Conservation (phyloP, 2,113 vertebrate species). For the Carettochelys insculpta region DNA sequence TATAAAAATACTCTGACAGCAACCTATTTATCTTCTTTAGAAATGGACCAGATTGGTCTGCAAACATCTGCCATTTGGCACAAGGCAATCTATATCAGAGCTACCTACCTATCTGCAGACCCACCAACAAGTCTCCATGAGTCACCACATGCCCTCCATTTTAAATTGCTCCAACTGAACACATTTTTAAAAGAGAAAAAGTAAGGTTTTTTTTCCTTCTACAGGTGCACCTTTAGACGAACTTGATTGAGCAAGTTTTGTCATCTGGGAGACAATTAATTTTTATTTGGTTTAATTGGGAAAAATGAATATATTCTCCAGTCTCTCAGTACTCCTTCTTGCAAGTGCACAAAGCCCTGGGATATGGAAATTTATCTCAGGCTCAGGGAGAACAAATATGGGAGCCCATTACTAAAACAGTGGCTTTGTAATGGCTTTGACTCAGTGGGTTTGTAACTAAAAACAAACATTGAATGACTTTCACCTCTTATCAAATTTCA, state of each 20-base stretch:
- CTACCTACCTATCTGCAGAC: neutral
- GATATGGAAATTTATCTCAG: neutral
- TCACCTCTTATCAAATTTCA: neutral
- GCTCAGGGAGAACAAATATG: neutral
- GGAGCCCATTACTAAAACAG: neutral
- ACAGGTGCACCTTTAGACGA: neutral
- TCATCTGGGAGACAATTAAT: neutral
- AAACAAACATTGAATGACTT: neutral
- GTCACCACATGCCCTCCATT: neutral
- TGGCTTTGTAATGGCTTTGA: accelerated
- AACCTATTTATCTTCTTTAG: neutral
- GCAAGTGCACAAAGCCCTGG: neutral
- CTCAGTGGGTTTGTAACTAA: neutral
- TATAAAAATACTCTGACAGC: neutral
- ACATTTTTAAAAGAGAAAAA: neutral
- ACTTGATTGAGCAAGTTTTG: neutral
- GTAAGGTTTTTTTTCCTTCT: neutral
- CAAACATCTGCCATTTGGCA: accelerated
- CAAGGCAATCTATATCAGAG: neutral
- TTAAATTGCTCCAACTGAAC: neutral
- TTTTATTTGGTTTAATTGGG: neutral
- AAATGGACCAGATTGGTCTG: neutral
- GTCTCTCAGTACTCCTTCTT: neutral
- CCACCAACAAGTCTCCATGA: neutral
- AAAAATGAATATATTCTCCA: neutral